Percentiles rank a stretch among this genome's conserved stretches.
Conservation (phyloP, 2,888 invertebrate genomes). For the Hyles lineata region DNA sequence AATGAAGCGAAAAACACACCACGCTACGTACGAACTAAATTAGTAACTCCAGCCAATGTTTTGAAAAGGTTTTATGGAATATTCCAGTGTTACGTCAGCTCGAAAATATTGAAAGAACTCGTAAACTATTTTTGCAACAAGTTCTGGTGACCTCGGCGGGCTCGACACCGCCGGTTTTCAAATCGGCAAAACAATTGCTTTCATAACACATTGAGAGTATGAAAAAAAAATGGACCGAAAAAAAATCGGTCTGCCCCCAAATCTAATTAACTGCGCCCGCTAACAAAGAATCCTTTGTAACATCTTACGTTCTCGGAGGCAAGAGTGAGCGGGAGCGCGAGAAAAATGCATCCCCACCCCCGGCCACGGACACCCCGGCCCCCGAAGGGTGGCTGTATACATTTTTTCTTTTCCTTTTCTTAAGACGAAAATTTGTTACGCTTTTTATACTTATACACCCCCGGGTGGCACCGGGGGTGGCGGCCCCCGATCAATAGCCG, state of each 20-base stretch:
- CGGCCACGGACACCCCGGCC: conserved; percentile 48
- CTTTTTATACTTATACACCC: conserved; percentile 82
- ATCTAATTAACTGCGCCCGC: conserved; percentile 67
- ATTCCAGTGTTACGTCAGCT: neutral
- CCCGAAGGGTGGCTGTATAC: conserved; percentile 76
- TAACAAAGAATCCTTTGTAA: conserved; percentile 81
- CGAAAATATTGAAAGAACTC: conserved; percentile 8
- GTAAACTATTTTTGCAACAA: conserved; percentile 22
- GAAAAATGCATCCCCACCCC: conserved; percentile 69
- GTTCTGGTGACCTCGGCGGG: conserved; percentile 17
- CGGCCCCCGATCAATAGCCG: conserved; percentile 73
- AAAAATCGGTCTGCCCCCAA: conserved; percentile 34
- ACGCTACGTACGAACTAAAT: neutral
- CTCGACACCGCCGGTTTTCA: conserved; percentile 7
- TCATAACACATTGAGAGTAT: conserved; percentile 21
- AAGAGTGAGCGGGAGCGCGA: conserved; percentile 70
- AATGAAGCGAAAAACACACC: neutral
- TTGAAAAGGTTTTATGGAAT: neutral
- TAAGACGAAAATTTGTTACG: conserved; percentile 86
- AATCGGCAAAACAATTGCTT: conserved; percentile 22
- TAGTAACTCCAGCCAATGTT: neutral
- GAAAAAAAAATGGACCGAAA: conserved; percentile 24
- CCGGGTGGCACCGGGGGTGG: conserved; percentile 55
- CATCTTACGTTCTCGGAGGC: conserved; percentile 71
- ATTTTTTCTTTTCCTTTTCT: conserved; percentile 85